These are phyloP conservation scores for Drosophila differens DNA, from an alignment of 2,888 invertebrate species.

Conservation along the genomic window DNA sequence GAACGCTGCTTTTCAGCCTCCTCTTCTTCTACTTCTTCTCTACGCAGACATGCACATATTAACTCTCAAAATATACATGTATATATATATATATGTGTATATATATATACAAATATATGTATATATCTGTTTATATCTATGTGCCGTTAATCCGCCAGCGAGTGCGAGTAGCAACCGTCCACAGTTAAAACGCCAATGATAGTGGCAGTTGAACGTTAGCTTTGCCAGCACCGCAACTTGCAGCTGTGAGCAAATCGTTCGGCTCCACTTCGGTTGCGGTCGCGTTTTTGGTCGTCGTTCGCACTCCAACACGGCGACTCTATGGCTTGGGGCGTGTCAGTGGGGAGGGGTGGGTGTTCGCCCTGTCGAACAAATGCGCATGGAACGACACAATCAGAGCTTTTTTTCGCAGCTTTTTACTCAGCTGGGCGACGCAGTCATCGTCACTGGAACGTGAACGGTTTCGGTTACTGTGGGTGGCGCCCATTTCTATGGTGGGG, in stretches of 20 bases:
- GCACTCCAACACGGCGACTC: constrained; percentile 10
- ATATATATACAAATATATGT: constrained; percentile 37
- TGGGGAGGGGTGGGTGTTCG: neutral
- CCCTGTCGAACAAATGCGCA: constrained; percentile 28
- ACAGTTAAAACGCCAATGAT: constrained; percentile 86
- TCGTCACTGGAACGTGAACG: constrained; percentile 45
- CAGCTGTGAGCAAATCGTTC: constrained; percentile 42
- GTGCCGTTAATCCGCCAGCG: constrained; percentile 82
- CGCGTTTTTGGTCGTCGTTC: constrained; percentile 11
- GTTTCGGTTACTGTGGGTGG: constrained; percentile 49
- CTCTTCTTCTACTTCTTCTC: constrained; percentile 46
- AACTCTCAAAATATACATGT: constrained; percentile 47
- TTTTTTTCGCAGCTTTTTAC: constrained; percentile 46
- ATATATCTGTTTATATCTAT: constrained; percentile 52
- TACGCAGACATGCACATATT: constrained; percentile 71
- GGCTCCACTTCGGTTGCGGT: constrained; percentile 31
- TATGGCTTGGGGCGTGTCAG: neutral
- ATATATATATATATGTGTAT: constrained; percentile 35
- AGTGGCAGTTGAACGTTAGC: constrained; percentile 62
- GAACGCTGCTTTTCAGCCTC: constrained; percentile 69
- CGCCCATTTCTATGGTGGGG: constrained; percentile 18
- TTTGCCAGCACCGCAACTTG: constrained; percentile 52
- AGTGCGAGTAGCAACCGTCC: constrained; percentile 83
- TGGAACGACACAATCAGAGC: constrained; percentile 44
- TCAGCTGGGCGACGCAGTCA: constrained; percentile 53